Base-by-base conservation (phyloP, 1,140 invertebrate genomes). In the Dysdera silvatica region DNA sequence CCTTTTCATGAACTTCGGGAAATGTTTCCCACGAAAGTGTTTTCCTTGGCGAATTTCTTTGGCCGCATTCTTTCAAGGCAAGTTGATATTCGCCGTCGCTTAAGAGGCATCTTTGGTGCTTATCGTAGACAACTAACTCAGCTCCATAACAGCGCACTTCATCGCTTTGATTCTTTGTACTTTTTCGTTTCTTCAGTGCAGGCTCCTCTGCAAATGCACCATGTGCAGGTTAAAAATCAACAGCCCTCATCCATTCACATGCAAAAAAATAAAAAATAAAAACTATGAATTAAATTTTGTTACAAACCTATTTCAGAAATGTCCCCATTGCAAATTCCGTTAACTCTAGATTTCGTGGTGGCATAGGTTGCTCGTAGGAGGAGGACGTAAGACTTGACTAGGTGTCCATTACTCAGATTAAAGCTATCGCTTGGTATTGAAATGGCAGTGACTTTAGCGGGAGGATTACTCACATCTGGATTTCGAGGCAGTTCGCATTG, bases 71-170 rank as follows among this genome's bases (percentile, higher is more conserved):
- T 69, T 89, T 85, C 12, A 95, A 73, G 49, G 87, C 84, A 41
- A 94, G 77, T 73, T 94, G 89, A 77, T 96, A 95, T 74, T 94
- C 88, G 1, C 91, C 91, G 70, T 92, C 89, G 0, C 83, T 86
- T 5, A 96, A 78, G 28, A 88, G 79, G 73, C 90, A 94, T 7
- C 87, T 82, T 72, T 87, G 90, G 67, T 91, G 85, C 74, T 91
- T 91, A 72, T 96, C 91, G 74, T 91, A 94, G 20, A 96, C 83
- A 43, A 90, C 86, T 18, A 96, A 77, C 74, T 95, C 91, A 45
- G 88, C 87, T 31, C 87, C 86, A 72, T 86, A 91, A 4, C 87
- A 74, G 72, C 87, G 84, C 7, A 80, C 79, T 70, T 83, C 83
- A 60, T 83, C 80, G 28, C 66, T 70, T 66, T 47, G 72, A 67